These are phyloP conservation scores for Apotomis betuletana DNA, from an alignment of 2,888 invertebrate species.

Conservation along the genomic window DNA sequence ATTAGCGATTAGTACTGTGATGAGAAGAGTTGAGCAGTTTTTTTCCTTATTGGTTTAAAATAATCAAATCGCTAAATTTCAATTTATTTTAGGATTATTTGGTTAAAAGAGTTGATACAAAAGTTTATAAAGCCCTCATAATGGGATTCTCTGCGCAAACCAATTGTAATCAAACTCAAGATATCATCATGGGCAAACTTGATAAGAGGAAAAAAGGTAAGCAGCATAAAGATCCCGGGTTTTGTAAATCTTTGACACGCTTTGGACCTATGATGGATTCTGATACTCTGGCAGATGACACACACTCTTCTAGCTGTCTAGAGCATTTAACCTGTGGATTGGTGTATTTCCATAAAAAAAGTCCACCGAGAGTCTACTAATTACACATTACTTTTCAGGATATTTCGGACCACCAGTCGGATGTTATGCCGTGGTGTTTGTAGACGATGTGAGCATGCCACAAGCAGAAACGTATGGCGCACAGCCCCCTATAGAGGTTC, in stretches of 20 bases:
- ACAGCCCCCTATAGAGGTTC: slow-evolving; percentile 96
- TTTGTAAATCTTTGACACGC: no score
- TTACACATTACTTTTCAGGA: slow-evolving; percentile 71
- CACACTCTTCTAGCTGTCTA: no score
- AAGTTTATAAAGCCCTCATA: slow-evolving; percentile 91
- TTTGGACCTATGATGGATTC: no score
- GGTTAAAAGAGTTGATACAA: slow-evolving; percentile 90
- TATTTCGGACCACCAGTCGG: slow-evolving; percentile 96
- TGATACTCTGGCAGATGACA: no score
- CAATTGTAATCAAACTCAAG: slow-evolving; percentile 96
- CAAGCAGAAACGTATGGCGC: slow-evolving; percentile 94
- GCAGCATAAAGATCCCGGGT: no score
- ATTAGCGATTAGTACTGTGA: no score
- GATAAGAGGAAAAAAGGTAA: slow-evolving; percentile 94
- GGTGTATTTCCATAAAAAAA: no score
- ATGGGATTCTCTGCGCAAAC: slow-evolving; percentile 98
- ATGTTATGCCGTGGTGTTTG: slow-evolving; percentile 94
- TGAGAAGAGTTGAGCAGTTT: no score
- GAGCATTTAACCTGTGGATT: no score
- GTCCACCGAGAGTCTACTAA: no score
- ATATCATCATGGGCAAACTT: slow-evolving; percentile 96
- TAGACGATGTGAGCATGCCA: slow-evolving; percentile 98
- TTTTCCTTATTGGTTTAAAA: no score
- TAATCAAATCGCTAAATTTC: not conserved
- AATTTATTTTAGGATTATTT: slow-evolving; percentile 86